Evolutionary conservation across 2,113 vertebrate species (phyloP), one percentile per base, ranked within the genome.

Genomic region (Chaetodon trifascialis): DNA sequence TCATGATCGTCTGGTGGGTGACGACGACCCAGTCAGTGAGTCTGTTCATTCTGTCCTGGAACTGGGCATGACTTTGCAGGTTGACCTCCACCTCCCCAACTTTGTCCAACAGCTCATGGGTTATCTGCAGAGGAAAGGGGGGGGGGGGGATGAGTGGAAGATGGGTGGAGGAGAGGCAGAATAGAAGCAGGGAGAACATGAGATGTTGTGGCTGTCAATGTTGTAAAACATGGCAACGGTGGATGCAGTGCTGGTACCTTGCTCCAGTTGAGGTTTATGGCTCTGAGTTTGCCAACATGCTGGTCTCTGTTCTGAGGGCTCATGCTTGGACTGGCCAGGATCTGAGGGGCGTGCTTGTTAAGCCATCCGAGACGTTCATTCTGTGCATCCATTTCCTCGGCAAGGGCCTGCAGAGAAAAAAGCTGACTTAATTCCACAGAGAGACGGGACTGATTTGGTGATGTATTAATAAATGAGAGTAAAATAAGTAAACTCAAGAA

Each of bases 301-400:
- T 90, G 93, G 0, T 97, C 95, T 94, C 95, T 96, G 87, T 96
- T 97, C 5, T 94, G 95, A 47, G 93, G 85, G 73, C 90, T 96
- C 76, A 97, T 58, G 11, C 72, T 95, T 76, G 95, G 94, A 91
- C 92, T 95, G 84, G 96, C 91, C 81, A 99, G 91, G 56, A 98
- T 91, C 71, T 96, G 96, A 68, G 96, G 83, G 60, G 96, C 96
- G 7, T 93, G 94, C 86, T 95, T 96, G 87, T 98, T 99, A 69
- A 99, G 84, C 97, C 97, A 98, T 30, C 95, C 94, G 16, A 98
- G 93, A 21, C 93, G 96, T 55, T 96, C 96, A 36, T 94, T 95
- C 79, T 97, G 95, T 1, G 76, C 15, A 16, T 97, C 96, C 94
- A 97, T 95, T 72, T 99, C 95, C 65, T 95, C 93, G 14, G 89